These are phyloP conservation scores for Sebastes oblongus DNA, from an alignment of 2,797 vertebrate genomes.

Conservation along the genomic window DNA sequence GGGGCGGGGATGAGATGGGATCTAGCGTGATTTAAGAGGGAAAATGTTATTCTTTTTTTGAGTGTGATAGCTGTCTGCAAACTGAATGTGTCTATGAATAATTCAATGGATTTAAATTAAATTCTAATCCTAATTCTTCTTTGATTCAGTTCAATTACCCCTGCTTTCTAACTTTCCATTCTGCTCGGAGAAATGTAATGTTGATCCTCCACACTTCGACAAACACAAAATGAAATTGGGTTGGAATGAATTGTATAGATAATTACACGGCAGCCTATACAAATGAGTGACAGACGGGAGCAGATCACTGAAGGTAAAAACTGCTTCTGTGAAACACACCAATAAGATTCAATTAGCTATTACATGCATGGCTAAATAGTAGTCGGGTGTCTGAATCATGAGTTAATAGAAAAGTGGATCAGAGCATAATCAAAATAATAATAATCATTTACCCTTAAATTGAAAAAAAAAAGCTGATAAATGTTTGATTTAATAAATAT, in stretches of 20 bases:
- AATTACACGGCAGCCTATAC: constrained; percentile 2
- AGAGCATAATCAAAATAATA: not conserved
- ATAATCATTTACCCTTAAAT: constrained; percentile 4
- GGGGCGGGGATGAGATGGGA: not conserved
- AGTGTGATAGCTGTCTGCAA: constrained; percentile 38
- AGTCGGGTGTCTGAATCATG: constrained; percentile 1
- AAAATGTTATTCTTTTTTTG: constrained; percentile 34
- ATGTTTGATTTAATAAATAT: not conserved
- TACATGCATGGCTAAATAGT: constrained; percentile 22
- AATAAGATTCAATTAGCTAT: constrained; percentile 37
- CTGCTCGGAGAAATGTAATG: constrained; percentile 23
- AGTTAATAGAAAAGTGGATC: constrained; percentile 12
- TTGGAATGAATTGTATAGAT: constrained; percentile 25
- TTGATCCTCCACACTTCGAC: constrained; percentile 30
- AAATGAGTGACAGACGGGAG: constrained; percentile 20
- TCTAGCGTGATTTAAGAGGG: constrained; percentile 14
- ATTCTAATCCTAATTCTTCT: constrained; percentile 45
- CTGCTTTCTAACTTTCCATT: constrained; percentile 1
- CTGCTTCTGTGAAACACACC: constrained; percentile 27
- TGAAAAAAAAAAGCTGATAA: not conserved
- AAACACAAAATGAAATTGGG: constrained; percentile 29
- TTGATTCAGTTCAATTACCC: constrained; percentile 38
- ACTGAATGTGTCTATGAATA: constrained; percentile 50
- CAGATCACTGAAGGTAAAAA: constrained; percentile 17
- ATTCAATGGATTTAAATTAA: constrained; percentile 49